Evolutionary conservation across 2,113 vertebrate species (phyloP).

Genomic region (Caretta caretta): DNA sequence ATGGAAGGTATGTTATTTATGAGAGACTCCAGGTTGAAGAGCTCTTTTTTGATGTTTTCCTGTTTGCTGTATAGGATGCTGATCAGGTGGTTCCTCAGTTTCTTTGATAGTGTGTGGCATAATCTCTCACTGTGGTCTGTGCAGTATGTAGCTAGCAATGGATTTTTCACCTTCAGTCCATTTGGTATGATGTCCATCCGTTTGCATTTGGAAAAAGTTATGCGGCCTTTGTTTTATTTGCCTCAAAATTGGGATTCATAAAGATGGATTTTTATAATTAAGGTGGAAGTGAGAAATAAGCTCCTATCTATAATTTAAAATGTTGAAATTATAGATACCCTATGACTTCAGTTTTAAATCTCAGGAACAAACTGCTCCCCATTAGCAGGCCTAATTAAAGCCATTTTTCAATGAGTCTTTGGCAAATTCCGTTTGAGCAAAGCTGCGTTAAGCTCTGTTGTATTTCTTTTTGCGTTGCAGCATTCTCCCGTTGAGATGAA

Average conservation of each 20-base stretch:
- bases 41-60: too few relatives aligned
- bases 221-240: constrained; percentile 62
- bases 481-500: constrained; percentile 60
- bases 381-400: constrained; percentile 85
- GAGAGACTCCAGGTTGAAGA: too few relatives aligned
- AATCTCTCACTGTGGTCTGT: too few relatives aligned
- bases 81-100: too few relatives aligned
- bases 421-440: constrained; percentile 81
- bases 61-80: too few relatives aligned
- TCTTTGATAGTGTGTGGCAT: too few relatives aligned
- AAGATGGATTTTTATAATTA: constrained; percentile 78
- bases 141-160: too few relatives aligned
- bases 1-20: too few relatives aligned
- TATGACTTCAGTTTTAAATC: constrained; percentile 76
- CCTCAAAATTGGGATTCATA: constrained; percentile 60
- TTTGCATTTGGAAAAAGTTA: background rate
- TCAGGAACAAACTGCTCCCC: constrained; percentile 72
- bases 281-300: constrained; percentile 74
- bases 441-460: constrained; percentile 70
- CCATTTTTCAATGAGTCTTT: constrained; percentile 80
- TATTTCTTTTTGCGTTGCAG: constrained; percentile 71
- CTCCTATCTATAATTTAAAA: constrained; percentile 78
- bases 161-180: too few relatives aligned
- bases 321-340: constrained; percentile 74
- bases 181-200: too few relatives aligned